Base-by-base conservation (phyloP, 2,113 vertebrate genomes). In the Perca flavescens region DNA sequence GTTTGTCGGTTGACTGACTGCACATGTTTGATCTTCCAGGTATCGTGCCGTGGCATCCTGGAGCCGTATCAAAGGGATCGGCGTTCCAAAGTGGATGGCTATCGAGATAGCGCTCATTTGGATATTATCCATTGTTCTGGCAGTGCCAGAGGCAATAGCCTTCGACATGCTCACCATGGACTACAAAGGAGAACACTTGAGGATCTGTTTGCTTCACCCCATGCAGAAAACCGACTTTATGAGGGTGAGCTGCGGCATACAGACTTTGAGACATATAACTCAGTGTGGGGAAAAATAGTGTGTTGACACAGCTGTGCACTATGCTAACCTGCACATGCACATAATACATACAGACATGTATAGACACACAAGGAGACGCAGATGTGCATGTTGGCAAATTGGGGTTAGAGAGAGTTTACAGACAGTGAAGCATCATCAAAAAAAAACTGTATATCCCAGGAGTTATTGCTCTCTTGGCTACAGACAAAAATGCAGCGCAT, bases 21-120 rank as follows among this genome's bases (percentile, higher is more conserved):
- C 49, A 76, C 46, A 3, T 25, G 17, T 56, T 56, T 12, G 1
- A 46, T 61, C 14, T 77, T 76, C 10, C 82, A 99, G 98, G 90
- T 99, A 99, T 84, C 96, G 98, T 66, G 98, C 98, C 1, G 98
- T 99, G 61, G 96, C 97, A 77, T 99, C 97, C 0, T 98, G 97
- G 97, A 99, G 96, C 91, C 96, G 96, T 13, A 97, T 99, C 91
- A 98, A 99, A 95, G 97, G 97, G 46, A 98, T 97, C 0, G 96
- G 97, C 0, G 96, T 99, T 87, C 97, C 98, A 0, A 98, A 96
- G 91, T 98, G 97, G 96, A 99, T 97, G 73, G 96, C 97, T 14
- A 96, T 97, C 15, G 97, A 97, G 94, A 99, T 99, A 79, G 93
- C 96, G 19, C 88, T 99, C 77, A 99, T 99, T 88, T 99, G 98